A percentile compares a stretch with the other conserved stretches of the same genome.
Conservation (phyloP, 2,113 vertebrate species). For the Brachypodius melanocephalos region DNA sequence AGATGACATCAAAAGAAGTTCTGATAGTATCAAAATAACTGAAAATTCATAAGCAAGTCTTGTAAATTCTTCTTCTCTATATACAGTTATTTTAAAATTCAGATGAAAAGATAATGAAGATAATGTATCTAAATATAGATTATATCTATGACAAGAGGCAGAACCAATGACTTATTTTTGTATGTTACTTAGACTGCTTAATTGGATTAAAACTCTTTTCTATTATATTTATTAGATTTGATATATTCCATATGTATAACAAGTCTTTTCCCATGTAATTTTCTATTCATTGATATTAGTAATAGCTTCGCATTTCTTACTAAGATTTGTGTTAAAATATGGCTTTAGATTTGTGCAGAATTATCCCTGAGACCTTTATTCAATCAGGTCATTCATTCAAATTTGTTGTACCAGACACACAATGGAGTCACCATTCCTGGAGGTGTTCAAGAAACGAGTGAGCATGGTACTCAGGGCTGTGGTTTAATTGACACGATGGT, state of each 20-base stretch:
- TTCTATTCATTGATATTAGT: neutral
- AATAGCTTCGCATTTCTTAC: neutral
- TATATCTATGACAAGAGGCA: neutral
- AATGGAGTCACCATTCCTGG: neutral
- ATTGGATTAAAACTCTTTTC: neutral
- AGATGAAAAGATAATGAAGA: neutral
- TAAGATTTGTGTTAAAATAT: neutral
- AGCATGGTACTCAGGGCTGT: rapidly evolving
- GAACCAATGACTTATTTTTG: neutral
- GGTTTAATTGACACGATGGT: neutral
- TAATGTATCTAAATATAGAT: neutral
- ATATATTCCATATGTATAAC: neutral
- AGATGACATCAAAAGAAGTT: constrained; percentile 17
- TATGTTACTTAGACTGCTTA: neutral
- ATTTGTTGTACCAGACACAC: neutral
- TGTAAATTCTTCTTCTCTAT: neutral
- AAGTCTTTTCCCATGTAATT: neutral
- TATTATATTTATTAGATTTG: neutral
- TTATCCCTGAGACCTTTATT: neutral
- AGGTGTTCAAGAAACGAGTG: neutral
- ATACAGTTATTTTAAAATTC: neutral
- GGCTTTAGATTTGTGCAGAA: neutral
- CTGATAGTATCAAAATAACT: constrained; percentile 1
- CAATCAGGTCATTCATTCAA: neutral
- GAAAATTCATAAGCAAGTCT: neutral